Conservation (phyloP, 2,113 vertebrate genomes). For the Daphoenositta chrysoptera region DNA sequence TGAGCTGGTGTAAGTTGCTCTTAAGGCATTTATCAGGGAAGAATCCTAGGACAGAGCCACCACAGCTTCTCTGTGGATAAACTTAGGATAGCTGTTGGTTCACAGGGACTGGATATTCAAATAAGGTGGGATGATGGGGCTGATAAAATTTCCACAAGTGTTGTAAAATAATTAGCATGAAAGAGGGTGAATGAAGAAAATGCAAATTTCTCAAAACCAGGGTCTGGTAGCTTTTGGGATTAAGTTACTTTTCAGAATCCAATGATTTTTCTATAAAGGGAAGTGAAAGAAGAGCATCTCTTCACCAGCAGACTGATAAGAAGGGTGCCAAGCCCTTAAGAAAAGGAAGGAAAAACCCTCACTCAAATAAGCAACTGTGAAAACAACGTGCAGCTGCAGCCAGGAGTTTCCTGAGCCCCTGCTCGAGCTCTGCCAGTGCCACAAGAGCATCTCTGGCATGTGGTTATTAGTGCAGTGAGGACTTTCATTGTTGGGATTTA, state of each 20-base stretch:
- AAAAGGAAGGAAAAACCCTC: background rate
- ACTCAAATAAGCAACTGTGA: background rate
- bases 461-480: background rate
- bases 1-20: background rate
- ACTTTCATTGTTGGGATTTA: background rate
- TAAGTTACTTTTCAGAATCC: background rate
- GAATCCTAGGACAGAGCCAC: background rate
- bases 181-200: background rate
- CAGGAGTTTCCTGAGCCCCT: background rate
- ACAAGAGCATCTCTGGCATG: accelerated
- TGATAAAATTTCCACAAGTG: background rate
- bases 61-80: background rate
- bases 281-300: background rate
- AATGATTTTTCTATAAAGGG: background rate
- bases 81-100: background rate
- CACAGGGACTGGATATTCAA: background rate
- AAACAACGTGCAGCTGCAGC: background rate
- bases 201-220: background rate
- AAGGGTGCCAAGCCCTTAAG: background rate
- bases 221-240: background rate
- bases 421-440: background rate
- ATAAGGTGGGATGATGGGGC: background rate
- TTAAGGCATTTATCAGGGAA: constrained; percentile 9
- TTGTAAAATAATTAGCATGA: background rate
- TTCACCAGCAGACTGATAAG: background rate